A percentile compares a stretch with the other conserved stretches of the same genome.
Conservation (phyloP, 2,888 invertebrate genomes). For the Abrostola tripartita region DNA sequence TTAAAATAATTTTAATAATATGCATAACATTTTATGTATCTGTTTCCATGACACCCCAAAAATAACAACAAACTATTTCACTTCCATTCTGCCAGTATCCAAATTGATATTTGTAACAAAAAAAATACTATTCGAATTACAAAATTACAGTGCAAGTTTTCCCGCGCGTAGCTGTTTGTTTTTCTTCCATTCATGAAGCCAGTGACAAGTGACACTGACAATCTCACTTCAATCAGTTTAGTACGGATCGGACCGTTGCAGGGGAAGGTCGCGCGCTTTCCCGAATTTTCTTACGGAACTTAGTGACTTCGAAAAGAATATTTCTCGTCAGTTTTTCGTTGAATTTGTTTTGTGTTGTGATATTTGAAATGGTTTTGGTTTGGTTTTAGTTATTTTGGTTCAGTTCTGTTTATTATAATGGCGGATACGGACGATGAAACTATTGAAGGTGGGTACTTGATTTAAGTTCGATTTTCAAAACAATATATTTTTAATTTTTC, state of each 20-base stretch:
- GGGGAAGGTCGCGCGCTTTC: constrained; percentile 60
- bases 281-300: constrained; percentile 55
- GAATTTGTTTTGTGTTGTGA: constrained; percentile 51
- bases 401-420: constrained; percentile 62
- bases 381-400: constrained; percentile 57
- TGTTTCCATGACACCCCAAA: too few relatives aligned
- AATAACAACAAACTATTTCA: constrained; percentile 4
- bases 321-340: constrained; percentile 29
- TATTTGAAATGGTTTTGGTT: constrained; percentile 56
- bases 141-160: constrained; percentile 48
- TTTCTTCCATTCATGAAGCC: constrained; percentile 50
- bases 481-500: neutral
- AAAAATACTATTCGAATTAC: constrained; percentile 31
- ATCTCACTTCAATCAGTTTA: constrained; percentile 33
- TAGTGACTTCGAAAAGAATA: constrained; percentile 55
- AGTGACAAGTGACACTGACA: neutral
- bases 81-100: constrained; percentile 6
- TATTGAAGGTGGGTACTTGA: constrained; percentile 67
- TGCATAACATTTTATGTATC: too few relatives aligned
- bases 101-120: constrained; percentile 16
- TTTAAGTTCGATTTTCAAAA: neutral
- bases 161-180: constrained; percentile 50
- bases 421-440: constrained; percentile 74
- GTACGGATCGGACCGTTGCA: constrained; percentile 52
- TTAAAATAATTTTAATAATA: too few relatives aligned